phyloP scores from a whole-genome alignment of 2,113 vertebrate species.

The Plecturocebus donacophilus region DNA sequence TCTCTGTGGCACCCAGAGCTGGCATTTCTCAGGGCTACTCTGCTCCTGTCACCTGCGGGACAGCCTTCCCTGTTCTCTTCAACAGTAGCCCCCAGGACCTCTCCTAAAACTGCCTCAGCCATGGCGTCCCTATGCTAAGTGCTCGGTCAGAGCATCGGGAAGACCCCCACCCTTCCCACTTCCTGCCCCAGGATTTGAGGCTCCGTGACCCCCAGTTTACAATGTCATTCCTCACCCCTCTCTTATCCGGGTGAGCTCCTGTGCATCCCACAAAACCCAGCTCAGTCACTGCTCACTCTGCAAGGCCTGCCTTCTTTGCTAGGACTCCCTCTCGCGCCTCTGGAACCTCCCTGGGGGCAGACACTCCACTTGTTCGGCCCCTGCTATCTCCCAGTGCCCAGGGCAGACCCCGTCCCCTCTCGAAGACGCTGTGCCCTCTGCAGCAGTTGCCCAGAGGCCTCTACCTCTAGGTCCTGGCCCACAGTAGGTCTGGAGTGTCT shows the following conservation, averaged over 20 bases:
- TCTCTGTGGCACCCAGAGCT: too few relatives aligned
- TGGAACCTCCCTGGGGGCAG: background rate
- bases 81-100: background rate
- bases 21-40: fast-evolving
- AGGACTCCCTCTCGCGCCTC: too few relatives aligned
- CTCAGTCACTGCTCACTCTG: fast-evolving
- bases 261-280: background rate
- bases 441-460: fast-evolving
- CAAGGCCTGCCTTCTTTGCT: fast-evolving
- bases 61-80: background rate
- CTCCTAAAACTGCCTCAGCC: fast-evolving
- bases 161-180: fast-evolving
- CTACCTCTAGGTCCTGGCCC: background rate
- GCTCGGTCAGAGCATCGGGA: too few relatives aligned
- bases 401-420: fast-evolving
- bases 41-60: fast-evolving
- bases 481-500: fast-evolving
- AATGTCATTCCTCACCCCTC: background rate
- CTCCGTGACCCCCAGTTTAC: fast-evolving
- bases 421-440: background rate
- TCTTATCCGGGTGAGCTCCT: background rate
- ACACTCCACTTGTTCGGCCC: fast-evolving
- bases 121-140: fast-evolving
- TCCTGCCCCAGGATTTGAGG: background rate
- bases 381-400: fast-evolving